phyloP scores from a whole-genome alignment of 2,888 invertebrate species.

The Caenorhabditis sp. region DNA sequence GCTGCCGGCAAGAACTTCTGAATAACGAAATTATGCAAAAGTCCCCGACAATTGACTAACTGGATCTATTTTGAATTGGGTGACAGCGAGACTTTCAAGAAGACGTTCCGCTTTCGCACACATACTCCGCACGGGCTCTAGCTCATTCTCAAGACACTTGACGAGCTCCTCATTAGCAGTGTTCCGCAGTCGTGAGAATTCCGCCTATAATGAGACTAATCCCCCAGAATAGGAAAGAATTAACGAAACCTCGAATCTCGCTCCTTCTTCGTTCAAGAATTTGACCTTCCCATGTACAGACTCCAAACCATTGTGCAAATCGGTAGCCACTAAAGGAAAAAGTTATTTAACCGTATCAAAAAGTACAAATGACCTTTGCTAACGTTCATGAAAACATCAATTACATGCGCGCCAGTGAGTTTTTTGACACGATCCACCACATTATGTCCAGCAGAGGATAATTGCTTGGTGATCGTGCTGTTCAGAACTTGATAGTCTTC shows the following conservation, averaged over 20 bases:
- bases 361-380: slow-evolving; percentile 58
- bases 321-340: slow-evolving; percentile 66
- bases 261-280: slow-evolving; percentile 67
- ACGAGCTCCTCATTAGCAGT: slow-evolving; percentile 72
- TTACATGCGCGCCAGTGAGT: slow-evolving; percentile 76
- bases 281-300: slow-evolving; percentile 60
- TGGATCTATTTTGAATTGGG: slow-evolving; percentile 68
- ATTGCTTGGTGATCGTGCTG: slow-evolving; percentile 69
- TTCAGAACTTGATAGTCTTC: slow-evolving; percentile 79
- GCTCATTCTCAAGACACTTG: slow-evolving; percentile 70
- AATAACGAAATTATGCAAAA: slow-evolving; percentile 18
- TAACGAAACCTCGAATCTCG: slow-evolving; percentile 63
- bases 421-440: slow-evolving; percentile 77
- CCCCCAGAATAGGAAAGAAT: background rate
- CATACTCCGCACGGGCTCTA: slow-evolving; percentile 74
- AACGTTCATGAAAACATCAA: slow-evolving; percentile 75
- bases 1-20: slow-evolving; percentile 67
- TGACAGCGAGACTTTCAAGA: slow-evolving; percentile 69
- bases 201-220: slow-evolving; percentile 60
- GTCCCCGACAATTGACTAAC: slow-evolving; percentile 47
- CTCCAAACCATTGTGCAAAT: slow-evolving; percentile 60
- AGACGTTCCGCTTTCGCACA: slow-evolving; percentile 73
- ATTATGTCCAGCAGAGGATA: slow-evolving; percentile 71
- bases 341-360: background rate
- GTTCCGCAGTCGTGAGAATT: slow-evolving; percentile 72